Evolutionary conservation across 1,140 invertebrate species (phyloP), one percentile per base, ranked within the genome.

Genomic region (Bombus soroeensis): DNA sequence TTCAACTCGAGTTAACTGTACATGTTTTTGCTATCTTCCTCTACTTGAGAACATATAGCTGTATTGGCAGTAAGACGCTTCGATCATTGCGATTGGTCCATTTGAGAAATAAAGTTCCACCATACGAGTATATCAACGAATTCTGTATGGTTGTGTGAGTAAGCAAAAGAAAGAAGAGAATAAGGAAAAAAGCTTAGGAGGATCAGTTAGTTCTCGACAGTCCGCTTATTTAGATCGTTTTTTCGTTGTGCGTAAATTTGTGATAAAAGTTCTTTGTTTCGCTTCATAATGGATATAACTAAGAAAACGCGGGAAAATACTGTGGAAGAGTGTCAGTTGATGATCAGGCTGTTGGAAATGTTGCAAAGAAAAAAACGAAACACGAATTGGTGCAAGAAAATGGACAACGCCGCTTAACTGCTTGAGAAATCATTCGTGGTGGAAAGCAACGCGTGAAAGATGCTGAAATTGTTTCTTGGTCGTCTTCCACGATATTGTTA

Each of bases 401-500:
- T 93, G 97, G 97, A 2, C 97, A 97, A 89, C 92, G 97, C 57
- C 95, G 96, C 86, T 96, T 96, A 94, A 89, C 96, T 92, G 79
- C 96, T 90, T 86, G 96, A 87, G 89, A 95, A 93, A 87, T 97
- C 90, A 93, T 88, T 88, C 66, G 94, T 91, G 85, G 94, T 86
- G 32, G 85, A 10, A 85, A 86, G 53, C 88, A 93, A 59, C 89
- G 90, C 0, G 77, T 88, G 53, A 96, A 96, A 90, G 96, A 96
- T 32, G 95, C 96, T 80, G 97, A 97, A 94, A 94, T 97, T 70
- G 15, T 97, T 97, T 91, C 94, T 97, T 34, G 97, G 97, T 15
- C 97, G 97, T 92, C 94, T 97, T 66, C 97, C 97, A 0, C 93
- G 96, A n/a, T 96, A 97, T 92, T 96, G 96, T 87, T 97, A 95